These are phyloP conservation scores for Bilobella aurantiaca DNA, from an alignment of 1,140 invertebrate genomes.

Conservation along the genomic window DNA sequence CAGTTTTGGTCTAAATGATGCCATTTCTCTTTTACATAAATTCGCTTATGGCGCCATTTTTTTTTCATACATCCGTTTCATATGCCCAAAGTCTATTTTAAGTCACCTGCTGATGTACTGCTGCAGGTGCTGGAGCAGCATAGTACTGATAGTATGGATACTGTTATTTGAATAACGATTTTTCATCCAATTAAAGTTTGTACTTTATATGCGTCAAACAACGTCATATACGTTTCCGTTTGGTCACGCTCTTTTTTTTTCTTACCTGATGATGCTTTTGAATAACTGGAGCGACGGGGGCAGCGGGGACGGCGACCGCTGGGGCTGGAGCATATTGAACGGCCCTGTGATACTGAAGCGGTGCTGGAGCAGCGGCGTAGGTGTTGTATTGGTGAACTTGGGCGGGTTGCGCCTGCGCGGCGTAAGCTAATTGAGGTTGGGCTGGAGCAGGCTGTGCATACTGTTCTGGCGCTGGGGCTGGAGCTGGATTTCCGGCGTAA, in stretches of 20 bases:
- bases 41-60: not conserved
- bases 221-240: too few species aligned
- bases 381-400: too few species aligned
- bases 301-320: too few species aligned
- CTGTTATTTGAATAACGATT: too few species aligned
- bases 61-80: not conserved
- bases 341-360: slow-evolving; percentile 11
- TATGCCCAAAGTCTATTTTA: not conserved
- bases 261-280: not conserved
- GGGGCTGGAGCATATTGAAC: slow-evolving; percentile 16
- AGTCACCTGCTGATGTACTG: slow-evolving; percentile 31
- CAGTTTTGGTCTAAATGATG: too few species aligned
- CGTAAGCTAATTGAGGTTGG: not conserved
- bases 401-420: not conserved
- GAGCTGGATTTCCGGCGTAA: not conserved
- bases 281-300: not conserved
- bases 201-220: too few species aligned
- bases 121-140: slow-evolving; percentile 20
- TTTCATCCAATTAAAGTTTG: too few species aligned
- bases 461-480: not conserved
- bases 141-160: not conserved
- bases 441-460: not conserved
- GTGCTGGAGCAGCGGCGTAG: not conserved
- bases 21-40: not conserved
- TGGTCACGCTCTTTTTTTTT: too few species aligned